These are phyloP conservation scores for Endomychus coccineus DNA, from an alignment of 2,888 invertebrate species.

Conservation along the genomic window DNA sequence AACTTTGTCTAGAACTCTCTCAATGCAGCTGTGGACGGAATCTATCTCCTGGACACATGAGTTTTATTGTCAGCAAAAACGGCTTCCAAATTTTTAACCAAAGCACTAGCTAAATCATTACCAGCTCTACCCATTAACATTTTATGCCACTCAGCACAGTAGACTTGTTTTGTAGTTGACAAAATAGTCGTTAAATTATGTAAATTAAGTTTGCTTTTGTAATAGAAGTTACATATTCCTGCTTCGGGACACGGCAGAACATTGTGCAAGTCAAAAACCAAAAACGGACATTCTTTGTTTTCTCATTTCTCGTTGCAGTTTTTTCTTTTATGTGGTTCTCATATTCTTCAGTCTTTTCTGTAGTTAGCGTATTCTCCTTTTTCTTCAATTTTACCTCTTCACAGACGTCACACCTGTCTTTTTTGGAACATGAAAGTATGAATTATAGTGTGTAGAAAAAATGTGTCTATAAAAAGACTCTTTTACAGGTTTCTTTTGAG, in stretches of 20 bases:
- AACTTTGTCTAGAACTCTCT: conserved; percentile 13
- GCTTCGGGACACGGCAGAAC: conserved; percentile 25
- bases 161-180: conserved; percentile 26
- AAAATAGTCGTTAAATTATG: conserved; percentile 27
- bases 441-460: not conserved
- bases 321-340: conserved; percentile 12
- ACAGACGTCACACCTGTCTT: conserved; percentile 4
- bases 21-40: conserved; percentile 18
- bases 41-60: conserved; percentile 25
- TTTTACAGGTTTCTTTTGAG: not conserved
- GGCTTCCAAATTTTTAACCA: conserved; percentile 23
- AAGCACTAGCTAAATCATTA: conserved; percentile 25
- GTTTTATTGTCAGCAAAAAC: conserved; percentile 20
- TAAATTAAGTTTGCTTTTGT: conserved; percentile 22
- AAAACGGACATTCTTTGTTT: conserved; percentile 14
- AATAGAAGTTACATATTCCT: conserved; percentile 22
- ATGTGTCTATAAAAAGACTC: not conserved
- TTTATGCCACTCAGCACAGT: conserved; percentile 27
- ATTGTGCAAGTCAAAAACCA: too few relatives aligned
- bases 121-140: conserved; percentile 24
- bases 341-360: conserved; percentile 11
- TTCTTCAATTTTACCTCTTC: conserved; percentile 2
- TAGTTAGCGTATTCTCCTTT: conserved; percentile 11
- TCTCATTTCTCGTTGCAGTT: conserved; percentile 15
- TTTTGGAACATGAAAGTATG: conserved; percentile 1